Percentiles rank a stretch among this genome's conserved stretches.
These are phyloP conservation scores for Pollenia angustigena DNA, from an alignment of 2,888 invertebrate genomes.

Conservation along the genomic window DNA sequence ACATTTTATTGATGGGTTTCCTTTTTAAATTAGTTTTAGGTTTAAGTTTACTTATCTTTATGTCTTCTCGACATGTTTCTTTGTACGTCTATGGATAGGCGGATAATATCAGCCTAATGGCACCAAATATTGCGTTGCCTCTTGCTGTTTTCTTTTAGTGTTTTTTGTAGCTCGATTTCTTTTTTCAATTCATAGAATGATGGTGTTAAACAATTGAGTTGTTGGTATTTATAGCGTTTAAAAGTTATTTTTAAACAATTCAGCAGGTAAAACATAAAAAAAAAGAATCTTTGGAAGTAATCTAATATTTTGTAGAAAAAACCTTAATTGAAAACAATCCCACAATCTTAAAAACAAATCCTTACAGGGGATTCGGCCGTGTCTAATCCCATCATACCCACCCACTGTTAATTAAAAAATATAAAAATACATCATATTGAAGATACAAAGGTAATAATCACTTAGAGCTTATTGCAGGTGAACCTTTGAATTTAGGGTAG, in stretches of 20 bases:
- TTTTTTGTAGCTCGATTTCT: neutral
- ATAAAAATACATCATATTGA: no score
- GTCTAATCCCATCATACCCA: no score
- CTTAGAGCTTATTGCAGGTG: no score
- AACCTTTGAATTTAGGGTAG: no score
- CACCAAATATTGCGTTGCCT: neutral
- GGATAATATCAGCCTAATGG: neutral
- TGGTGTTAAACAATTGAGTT: neutral
- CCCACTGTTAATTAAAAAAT: no score
- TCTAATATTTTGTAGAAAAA: no score
- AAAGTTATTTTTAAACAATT: neutral
- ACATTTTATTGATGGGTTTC: slow-evolving; percentile 68
- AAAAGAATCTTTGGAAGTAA: neutral
- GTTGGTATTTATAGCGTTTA: neutral
- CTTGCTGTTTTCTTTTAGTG: neutral
- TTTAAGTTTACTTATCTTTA: slow-evolving; percentile 13
- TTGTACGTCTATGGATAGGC: neutral
- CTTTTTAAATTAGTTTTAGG: slow-evolving; percentile 61
- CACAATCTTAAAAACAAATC: no score
- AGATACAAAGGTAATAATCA: no score
- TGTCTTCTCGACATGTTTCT: slow-evolving; percentile 12
- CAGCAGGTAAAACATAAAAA: neutral
- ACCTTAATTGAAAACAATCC: no score
- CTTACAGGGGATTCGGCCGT: no score
- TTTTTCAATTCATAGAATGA: neutral